Percentiles rank a stretch among this genome's conserved stretches.
phyloP scores from a whole-genome alignment of 2,797 vertebrate genomes.

The Cygnus olor region DNA sequence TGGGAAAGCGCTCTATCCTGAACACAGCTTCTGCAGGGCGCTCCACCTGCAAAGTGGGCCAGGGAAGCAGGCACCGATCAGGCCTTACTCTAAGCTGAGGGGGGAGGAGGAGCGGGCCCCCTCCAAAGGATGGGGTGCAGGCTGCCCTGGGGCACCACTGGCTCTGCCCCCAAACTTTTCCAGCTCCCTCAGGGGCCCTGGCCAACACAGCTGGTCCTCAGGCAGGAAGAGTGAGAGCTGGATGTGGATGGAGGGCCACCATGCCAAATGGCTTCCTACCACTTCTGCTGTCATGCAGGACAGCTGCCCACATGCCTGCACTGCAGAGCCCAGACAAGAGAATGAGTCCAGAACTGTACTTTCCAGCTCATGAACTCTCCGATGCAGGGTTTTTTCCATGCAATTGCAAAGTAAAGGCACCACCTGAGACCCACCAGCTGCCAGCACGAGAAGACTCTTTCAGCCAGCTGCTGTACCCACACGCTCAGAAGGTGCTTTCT shows the following conservation, averaged over 20 bases:
- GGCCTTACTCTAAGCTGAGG: not conserved
- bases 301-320: not conserved
- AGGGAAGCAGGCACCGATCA: not conserved
- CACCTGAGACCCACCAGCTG: not conserved
- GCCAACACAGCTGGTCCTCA: not conserved
- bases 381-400: not conserved
- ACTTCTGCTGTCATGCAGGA: not conserved
- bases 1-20: not conserved
- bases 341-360: accelerated
- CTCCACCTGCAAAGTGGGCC: not conserved
- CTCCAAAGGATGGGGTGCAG: not conserved
- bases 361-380: not conserved
- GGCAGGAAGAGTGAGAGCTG: not conserved
- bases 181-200: not conserved
- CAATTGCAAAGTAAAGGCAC: not conserved
- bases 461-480: not conserved
- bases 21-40: not conserved
- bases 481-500: not conserved
- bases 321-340: not conserved
- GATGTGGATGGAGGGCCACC: not conserved
- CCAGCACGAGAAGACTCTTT: not conserved
- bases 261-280: not conserved
- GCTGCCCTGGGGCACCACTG: not conserved
- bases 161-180: not conserved
- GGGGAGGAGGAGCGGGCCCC: not conserved